Evolutionary conservation across 2,888 invertebrate genomes (phyloP).

Genomic region (Tetheella fluctuosa): DNA sequence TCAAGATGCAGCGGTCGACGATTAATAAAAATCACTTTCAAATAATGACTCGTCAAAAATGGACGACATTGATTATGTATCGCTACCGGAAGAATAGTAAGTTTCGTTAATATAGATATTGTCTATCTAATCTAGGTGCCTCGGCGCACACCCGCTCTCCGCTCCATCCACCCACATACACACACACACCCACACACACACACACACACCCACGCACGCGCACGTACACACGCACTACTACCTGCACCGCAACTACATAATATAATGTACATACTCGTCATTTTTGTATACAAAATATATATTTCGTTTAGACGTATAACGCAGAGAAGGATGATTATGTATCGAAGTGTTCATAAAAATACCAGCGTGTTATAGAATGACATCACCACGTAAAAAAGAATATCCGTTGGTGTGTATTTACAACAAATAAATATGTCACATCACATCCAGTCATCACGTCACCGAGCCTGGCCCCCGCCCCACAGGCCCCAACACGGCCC

Average conservation of each 20-base stretch:
- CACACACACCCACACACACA: not conserved
- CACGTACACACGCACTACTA: not conserved
- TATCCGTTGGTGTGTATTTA: not conserved
- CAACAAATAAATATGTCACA: not conserved
- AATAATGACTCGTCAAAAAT: not conserved
- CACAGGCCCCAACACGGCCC: not conserved
- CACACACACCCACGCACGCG: too few species aligned
- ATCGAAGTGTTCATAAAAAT: not conserved
- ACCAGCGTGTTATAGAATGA: not conserved
- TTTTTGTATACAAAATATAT: constrained; percentile 1
- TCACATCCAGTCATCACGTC: not conserved
- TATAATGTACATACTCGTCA: not conserved
- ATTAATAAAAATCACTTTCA: not conserved
- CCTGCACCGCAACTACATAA: not conserved
- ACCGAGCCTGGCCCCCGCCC: not conserved
- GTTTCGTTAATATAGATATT: not conserved
- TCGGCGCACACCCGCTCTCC: not conserved
- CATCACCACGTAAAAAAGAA: not conserved
- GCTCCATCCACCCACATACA: not conserved
- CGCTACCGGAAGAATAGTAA: not conserved
- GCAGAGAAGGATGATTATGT: not conserved
- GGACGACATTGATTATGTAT: not conserved
- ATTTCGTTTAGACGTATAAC: not conserved
- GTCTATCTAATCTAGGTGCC: not conserved
- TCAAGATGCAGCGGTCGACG: not conserved